Conservation (phyloP, 2,113 vertebrate species). For the Microtus oregoni region DNA sequence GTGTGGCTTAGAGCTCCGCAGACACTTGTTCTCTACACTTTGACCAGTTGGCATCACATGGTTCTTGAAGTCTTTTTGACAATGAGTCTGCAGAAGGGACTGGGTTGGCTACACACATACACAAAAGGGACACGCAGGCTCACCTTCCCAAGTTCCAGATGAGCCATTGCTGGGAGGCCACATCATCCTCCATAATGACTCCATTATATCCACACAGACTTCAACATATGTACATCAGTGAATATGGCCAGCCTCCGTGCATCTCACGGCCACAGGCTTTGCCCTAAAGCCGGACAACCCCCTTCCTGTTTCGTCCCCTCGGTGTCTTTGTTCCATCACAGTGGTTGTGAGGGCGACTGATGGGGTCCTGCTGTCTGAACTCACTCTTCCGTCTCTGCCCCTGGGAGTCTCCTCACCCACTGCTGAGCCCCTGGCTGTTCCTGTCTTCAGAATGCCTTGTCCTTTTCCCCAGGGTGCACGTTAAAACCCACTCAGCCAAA, state of each 20-base stretch:
- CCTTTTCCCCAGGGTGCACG: conserved; percentile 52
- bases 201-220: neutral
- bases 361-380: neutral
- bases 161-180: neutral
- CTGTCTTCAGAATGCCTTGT: neutral
- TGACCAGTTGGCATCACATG: neutral
- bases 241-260: too few species aligned
- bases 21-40: neutral
- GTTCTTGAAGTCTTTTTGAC: neutral
- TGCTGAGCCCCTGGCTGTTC: neutral
- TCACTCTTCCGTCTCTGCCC: neutral
- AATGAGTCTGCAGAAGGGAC: neutral
- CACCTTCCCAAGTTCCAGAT: too few species aligned
- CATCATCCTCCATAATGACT: too few species aligned
- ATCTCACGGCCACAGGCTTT: neutral
- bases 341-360: neutral
- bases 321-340: neutral
- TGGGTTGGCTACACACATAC: neutral
- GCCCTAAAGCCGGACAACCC: neutral
- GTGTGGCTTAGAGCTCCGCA: too few species aligned
- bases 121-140: neutral
- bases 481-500: conserved; percentile 67
- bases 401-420: neutral
- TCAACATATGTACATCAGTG: too few species aligned
- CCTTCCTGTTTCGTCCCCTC: neutral